Base-by-base conservation (phyloP, 2,888 invertebrate species). In the Pediacus dermestoides region DNA sequence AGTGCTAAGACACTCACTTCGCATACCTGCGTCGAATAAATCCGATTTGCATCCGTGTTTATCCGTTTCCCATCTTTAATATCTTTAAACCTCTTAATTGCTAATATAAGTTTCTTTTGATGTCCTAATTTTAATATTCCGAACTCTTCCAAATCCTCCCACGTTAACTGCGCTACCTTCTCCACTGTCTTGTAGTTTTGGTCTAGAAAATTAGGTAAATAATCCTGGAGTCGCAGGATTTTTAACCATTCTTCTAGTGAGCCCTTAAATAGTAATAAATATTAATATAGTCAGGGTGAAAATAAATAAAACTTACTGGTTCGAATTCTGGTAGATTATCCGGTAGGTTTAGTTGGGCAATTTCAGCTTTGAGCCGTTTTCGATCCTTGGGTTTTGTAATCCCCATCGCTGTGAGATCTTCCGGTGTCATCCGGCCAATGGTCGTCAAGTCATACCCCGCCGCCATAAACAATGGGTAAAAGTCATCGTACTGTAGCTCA, bases 131-230 rank as follows among this genome's bases (percentile, higher is more conserved):
- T 84, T 13, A 90, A 88, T 60, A 91, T 89, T 39, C 91, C 90
- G 68, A 97, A 93, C 65, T 99, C 97, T 74, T 99, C 97, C 64
- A 99, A 79, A 73, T 99, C 99, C 66, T 99, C 99, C 95, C 96
- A 97, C 42, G 92, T 91, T 36, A 99, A 80, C 64, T 94, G 91
- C 16, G 91, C 89, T 37, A 96, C 89, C 70, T 92, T 88, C 58
- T 93, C 89, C 25, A 99, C 90, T 4, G 89, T 88, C 60, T 87
- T 82, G 73, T 95, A 97, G 28, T 93, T 93, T 71, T 97, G 96
- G 50, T 87, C 86, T 48, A 88, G 81, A 45, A 99, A 77, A 25
- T 90, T 88, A 11, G 87, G 85, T 23, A 88, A 82, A 67, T 99
- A 99, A 68, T 95, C 93, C 62, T 92, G 91, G 48, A 99, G 76